phyloP scores from a whole-genome alignment of 2,113 vertebrate species.

The Arizona elegans region DNA sequence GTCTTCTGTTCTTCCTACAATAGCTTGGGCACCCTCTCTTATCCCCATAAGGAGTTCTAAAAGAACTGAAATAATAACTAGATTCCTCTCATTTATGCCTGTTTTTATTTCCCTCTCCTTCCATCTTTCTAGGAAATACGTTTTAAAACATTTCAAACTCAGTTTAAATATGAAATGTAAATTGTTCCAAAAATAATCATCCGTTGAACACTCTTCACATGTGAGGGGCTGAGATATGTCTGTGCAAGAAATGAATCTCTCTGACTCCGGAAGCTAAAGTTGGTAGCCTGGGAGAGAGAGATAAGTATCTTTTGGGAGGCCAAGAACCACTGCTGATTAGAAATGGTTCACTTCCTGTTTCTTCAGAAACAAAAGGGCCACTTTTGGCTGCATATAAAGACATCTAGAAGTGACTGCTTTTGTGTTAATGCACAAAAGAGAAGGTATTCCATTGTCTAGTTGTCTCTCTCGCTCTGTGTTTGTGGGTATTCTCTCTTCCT shows the following conservation, averaged over 20 bases:
- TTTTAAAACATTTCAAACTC: not conserved
- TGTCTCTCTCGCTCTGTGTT: not conserved
- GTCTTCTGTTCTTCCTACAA: not conserved
- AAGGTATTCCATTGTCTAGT: not conserved
- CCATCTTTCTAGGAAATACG: not conserved
- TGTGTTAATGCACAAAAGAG: not conserved
- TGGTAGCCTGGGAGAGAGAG: constrained; percentile 15
- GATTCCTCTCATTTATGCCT: not conserved
- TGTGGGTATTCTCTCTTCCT: not conserved
- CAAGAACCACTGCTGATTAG: not conserved
- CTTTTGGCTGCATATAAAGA: not conserved
- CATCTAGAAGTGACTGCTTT: constrained; percentile 7
- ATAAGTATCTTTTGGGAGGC: constrained; percentile 33
- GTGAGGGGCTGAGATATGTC: not conserved
- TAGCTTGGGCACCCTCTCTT: not conserved
- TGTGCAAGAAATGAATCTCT: constrained; percentile 7
- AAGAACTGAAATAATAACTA: not conserved
- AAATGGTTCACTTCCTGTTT: constrained; percentile 28
- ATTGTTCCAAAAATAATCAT: constrained; percentile 9
- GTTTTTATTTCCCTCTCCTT: not conserved
- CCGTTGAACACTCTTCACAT: not conserved
- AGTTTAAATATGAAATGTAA: not conserved
- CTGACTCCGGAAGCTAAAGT: constrained; percentile 19
- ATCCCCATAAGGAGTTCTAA: not conserved
- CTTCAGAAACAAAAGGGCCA: not conserved